Base-by-base conservation (phyloP, 2,113 vertebrate genomes). In the Petroica traversi region DNA sequence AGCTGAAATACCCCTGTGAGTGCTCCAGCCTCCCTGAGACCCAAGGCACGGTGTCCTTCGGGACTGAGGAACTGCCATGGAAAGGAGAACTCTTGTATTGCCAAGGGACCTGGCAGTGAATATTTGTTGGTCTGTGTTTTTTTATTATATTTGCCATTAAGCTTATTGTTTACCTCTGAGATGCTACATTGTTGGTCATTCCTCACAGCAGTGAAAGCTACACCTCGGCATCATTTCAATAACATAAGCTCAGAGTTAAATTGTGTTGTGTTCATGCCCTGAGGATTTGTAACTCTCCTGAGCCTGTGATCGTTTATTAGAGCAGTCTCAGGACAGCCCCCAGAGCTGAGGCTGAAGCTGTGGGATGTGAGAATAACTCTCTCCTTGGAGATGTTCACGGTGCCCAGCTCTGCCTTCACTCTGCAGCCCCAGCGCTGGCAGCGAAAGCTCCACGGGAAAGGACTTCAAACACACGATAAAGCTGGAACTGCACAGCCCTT, bases 11-110 rank as follows among this genome's bases (percentile, higher is more conserved):
- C 7, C 14, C 11, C 3, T 28, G 0, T 4, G 18, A 34, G 13
- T 43, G 79, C 38, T 81, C 18, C 1, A 0, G 18, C 28, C 33
- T 74, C 31, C 17, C 1, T 7, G 25, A 5, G 24, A 36, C 17
- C 28, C 5, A 22, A 31, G 45, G 55, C 46, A 12, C 5, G 0
- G 29, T 8, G 6, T 64, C 71, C 51, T 41, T 63, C 1, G 1
- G 71, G 43, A 24, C 33, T n/a, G 55, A 48, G 38, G 45, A 58
- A 3, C 34, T 15, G 49, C 8, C 0, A 5, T 0, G 1, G 55
- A 36, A 45, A 66, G 29, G 11, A 61, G 33, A 43, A 6, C 43
- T 22, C 11, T 18, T 78, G 1, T 19, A 16, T 45, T 78, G 61
- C 46, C 57, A 46, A 19, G 36, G 41, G 36, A 46, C 45, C 22